Conservation (phyloP, 2,113 vertebrate species). For the Halichoeres trimaculatus region DNA sequence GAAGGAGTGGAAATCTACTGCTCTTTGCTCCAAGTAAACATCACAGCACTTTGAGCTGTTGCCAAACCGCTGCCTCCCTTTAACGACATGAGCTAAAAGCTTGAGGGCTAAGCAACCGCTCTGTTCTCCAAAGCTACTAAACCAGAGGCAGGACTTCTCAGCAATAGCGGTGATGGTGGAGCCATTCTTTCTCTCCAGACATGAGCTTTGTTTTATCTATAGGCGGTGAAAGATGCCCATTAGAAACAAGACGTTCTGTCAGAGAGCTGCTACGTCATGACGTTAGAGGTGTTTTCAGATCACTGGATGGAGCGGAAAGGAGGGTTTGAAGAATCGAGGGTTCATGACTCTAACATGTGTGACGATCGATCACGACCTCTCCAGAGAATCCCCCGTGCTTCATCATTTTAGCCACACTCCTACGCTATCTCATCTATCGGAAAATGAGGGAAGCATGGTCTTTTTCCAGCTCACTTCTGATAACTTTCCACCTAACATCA, state of each 20-base stretch:
- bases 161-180: conserved; percentile 22
- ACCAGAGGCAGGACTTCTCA: conserved; percentile 42
- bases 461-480: conserved; percentile 10
- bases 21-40: conserved; percentile 69
- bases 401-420: conserved; percentile 31
- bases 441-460: not conserved
- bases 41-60: conserved; percentile 48
- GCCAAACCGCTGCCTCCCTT: conserved; percentile 70
- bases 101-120: conserved; percentile 54
- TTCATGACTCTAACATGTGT: conserved; percentile 29
- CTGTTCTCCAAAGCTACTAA: conserved; percentile 42
- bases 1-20: conserved; percentile 64
- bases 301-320: not conserved
- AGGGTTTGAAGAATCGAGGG: conserved; percentile 21
- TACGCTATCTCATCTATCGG: conserved; percentile 10
- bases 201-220: conserved; percentile 30
- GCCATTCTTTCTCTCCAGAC: conserved; percentile 33
- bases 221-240: conserved; percentile 40
- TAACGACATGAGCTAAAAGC: conserved; percentile 60
- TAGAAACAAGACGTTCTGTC: conserved; percentile 39
- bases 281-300: conserved; percentile 21
- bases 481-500: not conserved
- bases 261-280: conserved; percentile 30
- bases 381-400: conserved; percentile 14
- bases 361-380: conserved; percentile 41